Percentiles rank a stretch among this genome's conserved stretches.
Conservation (phyloP, 1,140 invertebrate species). For the Zeugodacus cucurbitae region DNA sequence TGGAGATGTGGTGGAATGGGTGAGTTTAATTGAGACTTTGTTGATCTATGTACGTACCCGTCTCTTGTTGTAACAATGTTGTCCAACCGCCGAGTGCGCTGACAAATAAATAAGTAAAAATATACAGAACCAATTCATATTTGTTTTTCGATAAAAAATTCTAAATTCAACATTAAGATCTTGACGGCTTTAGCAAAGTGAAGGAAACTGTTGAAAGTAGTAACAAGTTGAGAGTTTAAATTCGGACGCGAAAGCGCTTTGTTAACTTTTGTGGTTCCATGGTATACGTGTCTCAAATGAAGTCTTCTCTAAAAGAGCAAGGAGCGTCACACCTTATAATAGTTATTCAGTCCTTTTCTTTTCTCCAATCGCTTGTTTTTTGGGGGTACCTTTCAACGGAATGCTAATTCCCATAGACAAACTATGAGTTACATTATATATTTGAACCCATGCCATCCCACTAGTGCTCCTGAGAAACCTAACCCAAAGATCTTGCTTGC, state of each 20-base stretch:
- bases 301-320: too few species aligned
- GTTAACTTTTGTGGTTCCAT: neutral
- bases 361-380: too few species aligned
- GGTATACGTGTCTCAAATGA: too few species aligned
- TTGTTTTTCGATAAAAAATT: conserved; percentile 7
- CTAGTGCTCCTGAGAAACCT: too few species aligned
- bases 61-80: neutral
- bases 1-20: neutral
- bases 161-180: neutral
- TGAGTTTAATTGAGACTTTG: neutral
- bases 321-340: too few species aligned
- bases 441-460: too few species aligned
- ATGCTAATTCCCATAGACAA: too few species aligned
- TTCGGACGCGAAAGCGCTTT: neutral
- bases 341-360: too few species aligned
- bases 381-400: too few species aligned
- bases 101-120: conserved; percentile 15
- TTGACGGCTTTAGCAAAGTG: neutral
- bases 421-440: too few species aligned
- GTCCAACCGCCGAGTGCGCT: neutral
- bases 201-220: neutral
- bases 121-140: conserved; percentile 21
- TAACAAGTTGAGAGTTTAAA: neutral
- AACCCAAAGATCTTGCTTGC: too few species aligned
- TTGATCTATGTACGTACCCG: neutral